Conservation (phyloP, 2,888 invertebrate species). For the Phania funesta region DNA sequence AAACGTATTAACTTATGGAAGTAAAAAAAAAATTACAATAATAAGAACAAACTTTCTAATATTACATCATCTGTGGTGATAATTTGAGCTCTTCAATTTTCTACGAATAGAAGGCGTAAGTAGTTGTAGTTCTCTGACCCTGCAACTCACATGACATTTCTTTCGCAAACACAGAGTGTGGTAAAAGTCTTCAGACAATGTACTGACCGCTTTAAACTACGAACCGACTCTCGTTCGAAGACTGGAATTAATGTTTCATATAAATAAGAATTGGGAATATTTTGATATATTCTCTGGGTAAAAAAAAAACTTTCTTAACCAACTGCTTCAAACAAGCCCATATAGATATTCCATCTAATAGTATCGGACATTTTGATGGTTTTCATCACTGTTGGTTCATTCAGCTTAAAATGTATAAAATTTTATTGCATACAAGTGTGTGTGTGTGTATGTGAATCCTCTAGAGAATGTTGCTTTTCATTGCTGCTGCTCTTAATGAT, state of each 20-base stretch:
- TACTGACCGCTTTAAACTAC: no score
- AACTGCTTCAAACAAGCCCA: neutral
- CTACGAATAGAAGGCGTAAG: conserved; percentile 52
- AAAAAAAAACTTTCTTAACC: neutral
- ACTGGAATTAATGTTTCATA: no score
- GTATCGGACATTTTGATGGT: conserved; percentile 69
- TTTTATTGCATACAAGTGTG: conserved; percentile 34
- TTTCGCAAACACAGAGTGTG: neutral
- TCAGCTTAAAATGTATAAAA: conserved; percentile 48
- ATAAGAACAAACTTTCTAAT: conserved; percentile 57
- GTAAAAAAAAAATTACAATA: neutral
- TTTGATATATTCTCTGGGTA: no score
- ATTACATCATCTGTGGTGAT: conserved; percentile 69
- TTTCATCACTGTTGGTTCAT: conserved; percentile 68
- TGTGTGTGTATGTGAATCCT: conserved; percentile 49
- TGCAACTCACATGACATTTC: neutral
- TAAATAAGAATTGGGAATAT: no score
- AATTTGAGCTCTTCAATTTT: conserved; percentile 64
- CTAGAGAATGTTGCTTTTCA: conserved; percentile 65
- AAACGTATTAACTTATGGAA: neutral
- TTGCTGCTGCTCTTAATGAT: conserved; percentile 34
- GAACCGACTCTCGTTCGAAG: no score
- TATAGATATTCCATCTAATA: conserved; percentile 63
- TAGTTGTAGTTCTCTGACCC: conserved; percentile 23
- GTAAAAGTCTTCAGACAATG: neutral